These are phyloP conservation scores for Alca torda DNA, from an alignment of 2,797 vertebrate genomes.

Conservation along the genomic window DNA sequence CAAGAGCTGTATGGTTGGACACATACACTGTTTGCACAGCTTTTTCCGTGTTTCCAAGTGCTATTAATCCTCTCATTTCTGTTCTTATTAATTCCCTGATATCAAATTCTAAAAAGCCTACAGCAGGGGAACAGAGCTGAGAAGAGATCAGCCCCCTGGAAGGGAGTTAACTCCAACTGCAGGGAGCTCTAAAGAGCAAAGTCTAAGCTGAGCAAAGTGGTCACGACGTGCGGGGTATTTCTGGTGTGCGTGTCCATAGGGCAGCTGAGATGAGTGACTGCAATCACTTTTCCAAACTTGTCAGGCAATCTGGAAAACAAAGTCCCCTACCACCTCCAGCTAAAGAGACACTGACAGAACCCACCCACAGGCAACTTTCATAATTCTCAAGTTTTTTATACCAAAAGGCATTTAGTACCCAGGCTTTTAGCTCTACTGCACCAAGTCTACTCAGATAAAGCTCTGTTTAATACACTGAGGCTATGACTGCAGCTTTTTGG, in stretches of 20 bases:
- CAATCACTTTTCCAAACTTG: neutral
- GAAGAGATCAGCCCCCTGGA: neutral
- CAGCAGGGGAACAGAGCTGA: neutral
- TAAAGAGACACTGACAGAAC: neutral
- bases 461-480: neutral
- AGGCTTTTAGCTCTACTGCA: slow-evolving; percentile 29
- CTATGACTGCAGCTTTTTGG: neutral
- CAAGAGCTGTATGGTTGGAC: neutral
- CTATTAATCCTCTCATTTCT: neutral
- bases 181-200: neutral
- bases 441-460: neutral
- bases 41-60: neutral
- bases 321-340: slow-evolving; percentile 29
- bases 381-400: slow-evolving; percentile 36
- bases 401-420: slow-evolving; percentile 5
- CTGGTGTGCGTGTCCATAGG: neutral
- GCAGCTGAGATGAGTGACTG: neutral
- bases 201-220: neutral
- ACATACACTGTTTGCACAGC: neutral
- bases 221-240: neutral
- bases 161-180: neutral
- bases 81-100: neutral
- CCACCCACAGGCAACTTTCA: slow-evolving; percentile 31
- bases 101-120: neutral
- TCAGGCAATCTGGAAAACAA: slow-evolving; percentile 27